These are phyloP conservation scores for Anser brachyrhynchus DNA, from an alignment of 2,113 vertebrate species.

Conservation along the genomic window DNA sequence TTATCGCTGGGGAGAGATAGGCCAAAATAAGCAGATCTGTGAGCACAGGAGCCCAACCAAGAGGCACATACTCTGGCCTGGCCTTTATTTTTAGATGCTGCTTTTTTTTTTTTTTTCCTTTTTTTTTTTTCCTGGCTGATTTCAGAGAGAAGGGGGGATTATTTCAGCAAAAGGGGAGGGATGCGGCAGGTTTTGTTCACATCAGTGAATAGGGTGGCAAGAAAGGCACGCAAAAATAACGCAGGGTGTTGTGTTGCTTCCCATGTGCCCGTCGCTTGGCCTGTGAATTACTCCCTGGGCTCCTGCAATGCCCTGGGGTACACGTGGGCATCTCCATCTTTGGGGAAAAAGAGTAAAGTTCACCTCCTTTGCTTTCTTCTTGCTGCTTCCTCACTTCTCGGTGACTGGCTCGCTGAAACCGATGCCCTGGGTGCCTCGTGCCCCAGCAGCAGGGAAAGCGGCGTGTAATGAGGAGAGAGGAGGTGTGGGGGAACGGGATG, in stretches of 20 bases:
- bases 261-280: not conserved
- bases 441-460: too few relatives aligned
- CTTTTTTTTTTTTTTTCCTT: not conserved
- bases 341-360: not conserved
- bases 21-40: constrained; percentile 87
- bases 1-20: constrained; percentile 92
- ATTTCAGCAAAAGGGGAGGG: constrained; percentile 44
- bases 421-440: too few relatives aligned
- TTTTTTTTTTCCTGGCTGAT: constrained; percentile 21
- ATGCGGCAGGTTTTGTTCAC: constrained; percentile 37
- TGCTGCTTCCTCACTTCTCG: not conserved
- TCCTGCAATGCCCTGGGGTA: not conserved
- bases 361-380: not conserved
- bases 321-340: not conserved
- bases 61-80: constrained; percentile 76
- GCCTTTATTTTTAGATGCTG: constrained; percentile 89
- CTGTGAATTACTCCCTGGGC: not conserved
- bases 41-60: constrained; percentile 78
- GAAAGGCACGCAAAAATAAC: constrained; percentile 41
- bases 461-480: not conserved
- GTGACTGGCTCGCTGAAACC: not conserved
- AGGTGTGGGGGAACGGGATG: accelerated
- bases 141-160: constrained; percentile 50
- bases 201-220: constrained; percentile 10
- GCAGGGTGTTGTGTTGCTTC: not conserved